phyloP scores from a whole-genome alignment of 2,113 vertebrate genomes.

The Hippocampus mohnikei region DNA sequence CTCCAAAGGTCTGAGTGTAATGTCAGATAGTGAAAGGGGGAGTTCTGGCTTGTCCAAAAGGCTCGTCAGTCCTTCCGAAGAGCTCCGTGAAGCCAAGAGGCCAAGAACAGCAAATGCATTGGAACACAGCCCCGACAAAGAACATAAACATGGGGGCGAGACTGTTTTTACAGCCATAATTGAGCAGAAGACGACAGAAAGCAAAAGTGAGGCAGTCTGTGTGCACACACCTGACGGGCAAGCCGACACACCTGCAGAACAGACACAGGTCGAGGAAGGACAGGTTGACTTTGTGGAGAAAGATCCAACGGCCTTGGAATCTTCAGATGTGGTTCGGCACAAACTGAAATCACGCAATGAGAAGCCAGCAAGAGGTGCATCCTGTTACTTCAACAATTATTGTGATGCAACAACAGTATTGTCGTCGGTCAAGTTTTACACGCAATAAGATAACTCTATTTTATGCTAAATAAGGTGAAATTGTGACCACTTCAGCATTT shows the following conservation, averaged over 20 bases:
- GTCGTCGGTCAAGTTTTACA: neutral
- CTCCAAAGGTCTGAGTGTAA: conserved; percentile 37
- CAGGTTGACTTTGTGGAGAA: neutral
- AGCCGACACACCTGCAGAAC: neutral
- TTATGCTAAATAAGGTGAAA: neutral
- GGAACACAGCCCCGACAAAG: neutral
- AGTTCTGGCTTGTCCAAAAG: conserved; percentile 55
- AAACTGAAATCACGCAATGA: neutral
- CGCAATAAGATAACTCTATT: neutral
- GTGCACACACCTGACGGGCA: conserved; percentile 1
- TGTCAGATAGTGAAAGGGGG: conserved; percentile 11
- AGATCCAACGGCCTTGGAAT: neutral
- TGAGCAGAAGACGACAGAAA: conserved; percentile 17
- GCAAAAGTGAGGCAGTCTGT: neutral
- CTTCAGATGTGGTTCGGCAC: neutral
- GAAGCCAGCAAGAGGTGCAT: conserved; percentile 16
- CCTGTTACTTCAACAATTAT: neutral
- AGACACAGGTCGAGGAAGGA: neutral
- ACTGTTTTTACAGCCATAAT: conserved; percentile 38
- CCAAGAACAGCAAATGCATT: conserved; percentile 26
- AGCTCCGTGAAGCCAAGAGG: conserved; percentile 54
- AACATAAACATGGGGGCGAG: conserved; percentile 8
- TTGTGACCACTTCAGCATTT: neutral
- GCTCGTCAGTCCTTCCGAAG: conserved; percentile 55
- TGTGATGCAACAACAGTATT: neutral